A percentile compares a stretch with the other conserved stretches of the same genome.
Conservation (phyloP, 2,113 vertebrate species). For the Mirza zaza region DNA sequence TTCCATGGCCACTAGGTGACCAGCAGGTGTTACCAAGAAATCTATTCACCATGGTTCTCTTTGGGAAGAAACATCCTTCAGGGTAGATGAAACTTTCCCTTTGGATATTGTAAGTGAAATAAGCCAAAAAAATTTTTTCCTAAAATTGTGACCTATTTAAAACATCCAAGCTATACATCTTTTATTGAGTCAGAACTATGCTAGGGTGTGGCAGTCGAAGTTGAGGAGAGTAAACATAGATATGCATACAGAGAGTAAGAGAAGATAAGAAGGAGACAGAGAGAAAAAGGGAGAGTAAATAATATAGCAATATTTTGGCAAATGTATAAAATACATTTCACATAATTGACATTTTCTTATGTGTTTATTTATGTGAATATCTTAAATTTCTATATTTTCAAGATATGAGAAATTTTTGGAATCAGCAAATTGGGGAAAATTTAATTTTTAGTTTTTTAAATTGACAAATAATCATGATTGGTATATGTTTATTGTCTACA, state of each 20-base stretch:
- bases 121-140: not conserved
- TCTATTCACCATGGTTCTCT: no score
- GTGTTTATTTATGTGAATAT: not conserved
- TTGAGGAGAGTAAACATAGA: not conserved
- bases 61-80: no score
- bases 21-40: no score
- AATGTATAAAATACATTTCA: not conserved
- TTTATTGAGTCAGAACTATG: not conserved
- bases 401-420: not conserved
- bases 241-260: not conserved
- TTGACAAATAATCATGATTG: not conserved
- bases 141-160: not conserved
- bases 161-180: not conserved
- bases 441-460: not conserved
- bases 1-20: no score
- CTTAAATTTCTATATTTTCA: not conserved
- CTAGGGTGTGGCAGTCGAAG: not conserved
- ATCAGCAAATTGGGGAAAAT: not conserved
- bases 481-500: not conserved
- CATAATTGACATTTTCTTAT: not conserved
- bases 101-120: not conserved
- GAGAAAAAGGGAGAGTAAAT: not conserved
- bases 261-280: not conserved
- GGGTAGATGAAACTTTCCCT: no score
- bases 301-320: not conserved